Conservation (phyloP, 2,888 invertebrate species). For the Kuschelorhynchus macadamiae region DNA sequence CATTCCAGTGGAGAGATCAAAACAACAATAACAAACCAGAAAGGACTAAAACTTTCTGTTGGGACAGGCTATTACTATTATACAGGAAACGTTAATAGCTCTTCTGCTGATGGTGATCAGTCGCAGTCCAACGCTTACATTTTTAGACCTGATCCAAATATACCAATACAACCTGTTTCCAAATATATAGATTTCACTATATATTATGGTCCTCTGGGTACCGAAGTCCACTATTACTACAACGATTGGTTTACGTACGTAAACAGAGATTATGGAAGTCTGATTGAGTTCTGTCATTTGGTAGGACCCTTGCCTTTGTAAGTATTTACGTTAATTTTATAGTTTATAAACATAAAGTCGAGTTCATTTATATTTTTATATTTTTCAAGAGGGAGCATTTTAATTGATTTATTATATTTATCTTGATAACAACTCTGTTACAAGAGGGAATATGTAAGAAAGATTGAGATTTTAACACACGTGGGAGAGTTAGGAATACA, state of each 20-base stretch:
- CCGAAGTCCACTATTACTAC: slow-evolving; percentile 78
- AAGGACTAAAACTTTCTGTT: background rate
- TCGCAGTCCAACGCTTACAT: slow-evolving; percentile 94
- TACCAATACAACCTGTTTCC: slow-evolving; percentile 26
- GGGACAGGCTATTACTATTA: slow-evolving; percentile 73
- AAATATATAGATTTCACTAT: background rate
- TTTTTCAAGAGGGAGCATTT: too few species aligned
- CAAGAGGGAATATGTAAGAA: too few species aligned
- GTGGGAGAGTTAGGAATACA: too few species aligned
- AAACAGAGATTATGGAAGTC: slow-evolving; percentile 71
- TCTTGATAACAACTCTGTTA: too few species aligned
- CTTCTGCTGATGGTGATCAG: slow-evolving; percentile 73
- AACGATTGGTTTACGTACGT: slow-evolving; percentile 80
- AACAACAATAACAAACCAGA: background rate
- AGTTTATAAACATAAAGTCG: too few species aligned
- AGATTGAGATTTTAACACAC: too few species aligned
- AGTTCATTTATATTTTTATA: too few species aligned
- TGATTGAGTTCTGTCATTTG: slow-evolving; percentile 80
- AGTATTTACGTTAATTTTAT: too few species aligned
- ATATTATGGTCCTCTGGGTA: slow-evolving; percentile 69
- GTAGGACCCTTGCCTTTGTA: slow-evolving; percentile 80
- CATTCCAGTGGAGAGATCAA: too few species aligned
- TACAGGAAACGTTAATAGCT: slow-evolving; percentile 71
- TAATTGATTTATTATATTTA: too few species aligned
- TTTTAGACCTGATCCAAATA: slow-evolving; percentile 74